Evolutionary conservation across 2,113 vertebrate species (phyloP).

Genomic region (Protomyctophum bolini): DNA sequence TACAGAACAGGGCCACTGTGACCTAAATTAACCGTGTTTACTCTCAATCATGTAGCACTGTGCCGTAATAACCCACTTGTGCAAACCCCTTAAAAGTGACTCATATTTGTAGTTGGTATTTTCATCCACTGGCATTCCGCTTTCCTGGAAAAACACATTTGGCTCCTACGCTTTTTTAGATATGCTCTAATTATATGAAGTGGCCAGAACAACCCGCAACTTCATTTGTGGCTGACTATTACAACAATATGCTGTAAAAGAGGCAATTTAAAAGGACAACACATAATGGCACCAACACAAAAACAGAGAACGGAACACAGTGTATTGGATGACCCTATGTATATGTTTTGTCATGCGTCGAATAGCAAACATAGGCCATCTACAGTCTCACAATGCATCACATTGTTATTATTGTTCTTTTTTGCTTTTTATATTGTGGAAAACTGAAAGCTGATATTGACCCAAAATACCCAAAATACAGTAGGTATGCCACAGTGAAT

Average conservation of each 20-base stretch:
- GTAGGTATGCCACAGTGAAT: too few species aligned
- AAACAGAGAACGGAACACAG: slow-evolving; percentile 11
- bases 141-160: slow-evolving; percentile 38
- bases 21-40: background rate
- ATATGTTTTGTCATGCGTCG: too few species aligned
- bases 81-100: slow-evolving; percentile 3
- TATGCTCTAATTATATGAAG: slow-evolving; percentile 35
- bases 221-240: slow-evolving; percentile 38
- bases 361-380: too few species aligned
- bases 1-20: background rate
- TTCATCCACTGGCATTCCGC: slow-evolving; percentile 28
- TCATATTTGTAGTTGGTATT: slow-evolving; percentile 23
- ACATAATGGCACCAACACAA: slow-evolving; percentile 3
- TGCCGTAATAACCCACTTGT: slow-evolving; percentile 13
- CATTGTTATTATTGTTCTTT: too few species aligned
- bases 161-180: slow-evolving; percentile 44
- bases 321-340: background rate
- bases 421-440: too few species aligned
- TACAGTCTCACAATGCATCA: too few species aligned
- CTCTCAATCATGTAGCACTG: background rate
- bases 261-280: slow-evolving; percentile 22
- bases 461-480: too few species aligned
- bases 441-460: too few species aligned
- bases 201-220: slow-evolving; percentile 50
- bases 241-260: slow-evolving; percentile 10